Evolutionary conservation across 2,888 invertebrate species (phyloP).

Genomic region (Euplexia lucipara): DNA sequence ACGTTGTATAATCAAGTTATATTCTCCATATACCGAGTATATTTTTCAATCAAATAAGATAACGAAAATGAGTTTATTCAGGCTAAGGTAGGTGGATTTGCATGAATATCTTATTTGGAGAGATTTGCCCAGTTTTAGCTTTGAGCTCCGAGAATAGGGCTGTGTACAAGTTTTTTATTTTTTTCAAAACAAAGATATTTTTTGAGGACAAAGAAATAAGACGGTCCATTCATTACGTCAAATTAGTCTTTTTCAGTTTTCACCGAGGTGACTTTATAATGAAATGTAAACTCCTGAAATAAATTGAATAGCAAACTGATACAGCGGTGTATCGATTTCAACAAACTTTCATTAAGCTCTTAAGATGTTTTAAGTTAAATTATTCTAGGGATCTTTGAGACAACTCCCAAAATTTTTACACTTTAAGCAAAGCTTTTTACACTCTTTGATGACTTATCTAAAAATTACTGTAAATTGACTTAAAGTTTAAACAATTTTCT

Average conservation of each 20-base stretch:
- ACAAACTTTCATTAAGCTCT: conserved; percentile 15
- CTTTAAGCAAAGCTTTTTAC: neutral
- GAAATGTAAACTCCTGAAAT: conserved; percentile 13
- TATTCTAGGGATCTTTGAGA: conserved; percentile 14
- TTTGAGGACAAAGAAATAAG: neutral
- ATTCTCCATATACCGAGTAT: conserved; percentile 29
- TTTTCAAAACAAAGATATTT: neutral
- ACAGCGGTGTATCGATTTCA: conserved; percentile 23
- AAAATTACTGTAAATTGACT: conserved; percentile 13
- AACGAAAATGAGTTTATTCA: conserved; percentile 27
- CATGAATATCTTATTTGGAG: conserved; percentile 19
- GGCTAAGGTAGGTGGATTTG: conserved; percentile 20
- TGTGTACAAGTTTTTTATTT: neutral
- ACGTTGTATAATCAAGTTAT: conserved; percentile 45
- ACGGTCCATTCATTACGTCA: neutral
- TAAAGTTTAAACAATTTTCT: neutral
- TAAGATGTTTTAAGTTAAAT: conserved; percentile 17
- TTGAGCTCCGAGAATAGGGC: neutral
- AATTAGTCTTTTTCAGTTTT: neutral
- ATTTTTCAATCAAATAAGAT: conserved; percentile 48
- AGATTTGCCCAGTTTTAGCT: conserved; percentile 10
- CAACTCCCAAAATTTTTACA: conserved; percentile 12
- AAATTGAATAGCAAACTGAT: conserved; percentile 17
- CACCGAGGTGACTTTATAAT: neutral
- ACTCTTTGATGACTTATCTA: conserved; percentile 4